Conservation (phyloP, 1,140 invertebrate genomes). For the Hetaerina americana region DNA sequence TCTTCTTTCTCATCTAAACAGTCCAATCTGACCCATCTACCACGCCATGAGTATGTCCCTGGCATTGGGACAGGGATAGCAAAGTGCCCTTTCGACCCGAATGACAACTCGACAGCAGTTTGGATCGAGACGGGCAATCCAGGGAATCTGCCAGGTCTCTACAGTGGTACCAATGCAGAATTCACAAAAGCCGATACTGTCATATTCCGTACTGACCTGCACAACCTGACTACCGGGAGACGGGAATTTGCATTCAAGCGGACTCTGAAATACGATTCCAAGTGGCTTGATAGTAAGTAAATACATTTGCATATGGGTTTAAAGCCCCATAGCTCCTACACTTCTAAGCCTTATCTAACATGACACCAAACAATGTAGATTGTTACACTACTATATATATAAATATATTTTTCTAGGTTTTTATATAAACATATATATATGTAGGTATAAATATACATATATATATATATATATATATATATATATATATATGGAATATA, state of each 20-base stretch:
- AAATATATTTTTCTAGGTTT: too few species aligned
- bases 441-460: too few species aligned
- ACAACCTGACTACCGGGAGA: conserved; percentile 67
- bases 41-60: conserved; percentile 66
- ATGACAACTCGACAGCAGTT: conserved; percentile 87
- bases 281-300: conserved; percentile 93
- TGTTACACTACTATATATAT: too few species aligned
- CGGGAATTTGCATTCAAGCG: conserved; percentile 73
- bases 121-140: conserved; percentile 88
- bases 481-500: too few species aligned
- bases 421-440: too few species aligned
- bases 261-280: conserved; percentile 92
- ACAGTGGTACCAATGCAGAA: conserved; percentile 89
- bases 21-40: conserved; percentile 67
- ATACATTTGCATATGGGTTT: neutral
- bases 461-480: too few species aligned
- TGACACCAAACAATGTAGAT: too few species aligned
- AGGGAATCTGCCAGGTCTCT: conserved; percentile 71
- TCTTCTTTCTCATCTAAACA: conserved; percentile 33
- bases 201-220: conserved; percentile 84
- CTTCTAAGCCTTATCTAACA: neutral
- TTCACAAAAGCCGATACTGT: conserved; percentile 91
- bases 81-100: conserved; percentile 86
- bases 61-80: conserved; percentile 88
- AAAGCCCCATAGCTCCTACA: neutral